Evolutionary conservation across 2,113 vertebrate species (phyloP), one percentile per base, ranked within the genome.

Genomic region (Melierax canorus): DNA sequence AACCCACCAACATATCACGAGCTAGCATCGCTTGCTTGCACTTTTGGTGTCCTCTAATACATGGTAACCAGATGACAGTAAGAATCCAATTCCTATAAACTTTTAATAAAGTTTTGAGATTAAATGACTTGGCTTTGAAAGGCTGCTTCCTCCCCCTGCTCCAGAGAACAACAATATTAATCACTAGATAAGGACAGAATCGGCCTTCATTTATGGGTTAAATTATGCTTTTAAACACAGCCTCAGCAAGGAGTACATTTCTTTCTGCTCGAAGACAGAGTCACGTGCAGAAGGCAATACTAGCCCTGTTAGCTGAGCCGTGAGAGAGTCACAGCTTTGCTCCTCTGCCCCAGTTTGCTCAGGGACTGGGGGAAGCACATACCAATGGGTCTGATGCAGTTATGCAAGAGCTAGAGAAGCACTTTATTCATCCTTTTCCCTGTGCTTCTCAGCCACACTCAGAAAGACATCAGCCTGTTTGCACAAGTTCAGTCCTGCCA

Each of bases 401-500:
- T 78, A 12, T 1, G 14, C 56, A 95, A 92, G 59, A 71, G 24
- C 38, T 41, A 39, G 77, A 67, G 81, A 41, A 67, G 21, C 21
- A 32, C 53, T 76, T 46, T 11, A 21, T 45, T 78, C 66, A 32
- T 51, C 62, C n/a, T 78, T 36, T 30, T 34, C 26, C 68, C 56
- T 4, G 19, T 10, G 23, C 60, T 67, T 45, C 43, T 43, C 69
- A 78, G 88, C 50, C 63, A 68, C 46, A 7, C 26, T 90, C 69
- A 15, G 53, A 64, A 48, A 90, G 43, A 15, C 79, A 68, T 22
- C 73, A 78, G 46, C 81, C 86, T 86, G 71, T 6, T 80, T 53
- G 72, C 56, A 92, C 93, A 97, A 82, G 92, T 94, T 50, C 74
- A 66, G 67, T 92, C 92, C 86, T 94, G 94, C 19, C 4, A 1